Evolutionary conservation across 2,888 invertebrate genomes (phyloP), one percentile per base, ranked within the genome.

Genomic region (Lepas anatifera): DNA sequence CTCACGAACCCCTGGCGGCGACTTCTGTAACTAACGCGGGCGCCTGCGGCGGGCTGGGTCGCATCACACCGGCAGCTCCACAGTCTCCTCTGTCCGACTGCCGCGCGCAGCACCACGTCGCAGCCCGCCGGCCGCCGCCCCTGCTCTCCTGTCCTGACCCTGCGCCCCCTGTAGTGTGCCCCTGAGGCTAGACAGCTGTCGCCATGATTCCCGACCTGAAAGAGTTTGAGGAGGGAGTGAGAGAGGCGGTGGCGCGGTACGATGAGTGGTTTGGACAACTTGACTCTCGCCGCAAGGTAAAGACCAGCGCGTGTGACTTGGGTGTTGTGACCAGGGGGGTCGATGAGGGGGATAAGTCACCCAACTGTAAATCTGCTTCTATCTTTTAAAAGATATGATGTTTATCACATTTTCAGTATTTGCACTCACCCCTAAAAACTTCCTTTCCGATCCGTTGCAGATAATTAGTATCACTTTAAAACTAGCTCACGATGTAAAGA

Each of bases 291-390:
- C 18, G 32, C 32, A 32, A n/a, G 58, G 58, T 58, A 58, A 58
- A 22, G 3, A 29, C 77, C 2, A 50, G 4, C 11, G 18, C 25
- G 50, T n/a, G n/a, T n/a, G n/a, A n/a, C n/a, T n/a, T n/a, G n/a
- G n/a, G n/a, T n/a, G n/a, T n/a, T n/a, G n/a, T n/a, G n/a, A n/a
- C n/a, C n/a, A n/a, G n/a, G n/a, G n/a, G n/a, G n/a, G n/a, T n/a
- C n/a, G n/a, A n/a, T n/a, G n/a, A n/a, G n/a, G n/a, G n/a, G n/a
- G n/a, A n/a, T n/a, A n/a, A n/a, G n/a, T n/a, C n/a, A n/a, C n/a
- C n/a, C n/a, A n/a, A n/a, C n/a, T n/a, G n/a, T n/a, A n/a, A n/a
- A n/a, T n/a, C n/a, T n/a, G n/a, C n/a, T n/a, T n/a, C n/a, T n/a
- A n/a, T n/a, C n/a, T n/a, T n/a, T n/a, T n/a, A n/a, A n/a, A n/a